phyloP scores from a whole-genome alignment of 2,888 invertebrate species.

The Bursaphelenchus okinawaensis region DNA sequence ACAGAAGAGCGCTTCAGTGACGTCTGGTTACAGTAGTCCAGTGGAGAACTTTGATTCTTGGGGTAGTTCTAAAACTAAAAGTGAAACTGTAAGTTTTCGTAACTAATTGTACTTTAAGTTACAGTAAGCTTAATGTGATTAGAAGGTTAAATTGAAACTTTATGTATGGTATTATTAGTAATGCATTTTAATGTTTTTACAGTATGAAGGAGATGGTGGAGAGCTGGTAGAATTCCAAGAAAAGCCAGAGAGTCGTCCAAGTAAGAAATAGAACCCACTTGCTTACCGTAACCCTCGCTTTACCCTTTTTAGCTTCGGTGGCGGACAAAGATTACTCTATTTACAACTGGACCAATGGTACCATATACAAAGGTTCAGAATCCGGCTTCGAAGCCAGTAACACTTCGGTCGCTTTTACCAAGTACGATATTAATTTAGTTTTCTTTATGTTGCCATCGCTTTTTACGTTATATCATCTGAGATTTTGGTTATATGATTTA shows the following conservation, averaged over 20 bases:
- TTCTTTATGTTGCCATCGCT: too few relatives aligned
- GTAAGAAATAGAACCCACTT: background rate
- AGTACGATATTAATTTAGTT: too few relatives aligned
- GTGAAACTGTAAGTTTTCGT: background rate
- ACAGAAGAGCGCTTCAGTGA: slow-evolving; percentile 36
- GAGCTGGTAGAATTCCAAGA: too few relatives aligned
- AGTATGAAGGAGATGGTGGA: background rate
- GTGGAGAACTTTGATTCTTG: slow-evolving; percentile 46
- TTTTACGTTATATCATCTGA: too few relatives aligned
- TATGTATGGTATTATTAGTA: too few relatives aligned
- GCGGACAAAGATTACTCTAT: slow-evolving; percentile 2
- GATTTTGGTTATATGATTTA: too few relatives aligned
- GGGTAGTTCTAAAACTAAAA: slow-evolving; percentile 25
- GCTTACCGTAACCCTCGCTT: background rate
- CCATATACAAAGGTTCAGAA: background rate
- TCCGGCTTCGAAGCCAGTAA: background rate
- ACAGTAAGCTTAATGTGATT: too few relatives aligned
- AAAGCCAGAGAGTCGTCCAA: background rate
- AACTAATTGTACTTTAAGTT: background rate
- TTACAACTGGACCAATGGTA: slow-evolving; percentile 1
- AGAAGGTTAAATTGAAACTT: too few relatives aligned
- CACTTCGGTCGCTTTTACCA: background rate
- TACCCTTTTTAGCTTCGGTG: background rate
- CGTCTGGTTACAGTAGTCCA: slow-evolving; percentile 47
- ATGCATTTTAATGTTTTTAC: too few relatives aligned